phyloP scores from a whole-genome alignment of 2,113 vertebrate genomes.

The Gyps fulvus region DNA sequence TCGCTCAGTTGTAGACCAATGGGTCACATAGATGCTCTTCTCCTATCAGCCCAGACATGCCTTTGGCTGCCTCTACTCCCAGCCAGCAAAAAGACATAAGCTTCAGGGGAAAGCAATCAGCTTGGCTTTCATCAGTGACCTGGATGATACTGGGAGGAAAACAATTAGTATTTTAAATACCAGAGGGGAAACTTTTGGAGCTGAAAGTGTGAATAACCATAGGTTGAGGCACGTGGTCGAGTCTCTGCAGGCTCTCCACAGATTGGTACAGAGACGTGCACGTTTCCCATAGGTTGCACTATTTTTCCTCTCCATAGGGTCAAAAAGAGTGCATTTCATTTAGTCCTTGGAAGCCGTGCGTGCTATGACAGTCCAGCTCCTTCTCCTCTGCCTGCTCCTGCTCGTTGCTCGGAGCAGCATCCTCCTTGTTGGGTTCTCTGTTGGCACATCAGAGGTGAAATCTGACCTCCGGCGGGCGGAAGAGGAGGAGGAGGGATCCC shows the following conservation, averaged over 20 bases:
- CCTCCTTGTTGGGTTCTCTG: not conserved
- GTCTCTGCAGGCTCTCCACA: not conserved
- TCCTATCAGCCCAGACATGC: not conserved
- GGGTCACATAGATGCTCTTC: not conserved
- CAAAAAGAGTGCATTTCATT: not conserved
- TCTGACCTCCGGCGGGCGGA: not conserved
- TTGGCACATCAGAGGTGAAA: not conserved
- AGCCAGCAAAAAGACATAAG: not conserved
- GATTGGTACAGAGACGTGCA: not conserved
- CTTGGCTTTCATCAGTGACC: not conserved
- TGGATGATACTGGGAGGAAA: not conserved
- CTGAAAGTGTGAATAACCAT: not conserved
- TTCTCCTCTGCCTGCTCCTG: not conserved
- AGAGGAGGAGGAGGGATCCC: not conserved
- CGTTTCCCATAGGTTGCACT: not conserved
- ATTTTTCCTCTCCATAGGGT: not conserved
- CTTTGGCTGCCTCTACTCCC: not conserved
- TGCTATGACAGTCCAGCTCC: not conserved
- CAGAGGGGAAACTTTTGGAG: not conserved
- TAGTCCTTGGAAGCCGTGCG: not conserved
- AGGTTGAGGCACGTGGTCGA: not conserved
- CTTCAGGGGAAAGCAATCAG: not conserved
- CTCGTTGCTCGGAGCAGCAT: not conserved
- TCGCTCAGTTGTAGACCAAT: not conserved
- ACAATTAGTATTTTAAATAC: not conserved